Conservation (phyloP, 1,140 invertebrate species). For the Nasonia vitripennis region DNA sequence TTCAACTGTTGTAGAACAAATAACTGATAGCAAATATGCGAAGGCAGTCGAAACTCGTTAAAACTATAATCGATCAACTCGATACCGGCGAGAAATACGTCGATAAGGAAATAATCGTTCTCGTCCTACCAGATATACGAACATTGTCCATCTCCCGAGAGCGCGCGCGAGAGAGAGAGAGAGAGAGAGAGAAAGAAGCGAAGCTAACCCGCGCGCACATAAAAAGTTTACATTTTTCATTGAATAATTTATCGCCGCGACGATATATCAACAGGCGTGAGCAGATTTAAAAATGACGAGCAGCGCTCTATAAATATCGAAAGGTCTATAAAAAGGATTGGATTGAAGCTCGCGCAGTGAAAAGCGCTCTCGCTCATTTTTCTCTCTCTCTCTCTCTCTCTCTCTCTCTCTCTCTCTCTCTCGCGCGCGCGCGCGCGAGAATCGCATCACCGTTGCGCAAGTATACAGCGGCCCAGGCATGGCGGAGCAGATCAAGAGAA, state of each 20-base stretch:
- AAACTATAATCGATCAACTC: no score
- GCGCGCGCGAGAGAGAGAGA: neutral
- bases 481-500: neutral
- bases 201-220: neutral
- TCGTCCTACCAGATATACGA: neutral
- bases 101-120: neutral
- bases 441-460: neutral
- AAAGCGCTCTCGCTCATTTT: constrained; percentile 45
- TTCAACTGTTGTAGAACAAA: neutral
- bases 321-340: constrained; percentile 53
- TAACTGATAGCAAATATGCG: no score
- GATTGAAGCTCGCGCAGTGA: constrained; percentile 37
- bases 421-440: neutral
- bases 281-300: constrained; percentile 42
- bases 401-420: neutral
- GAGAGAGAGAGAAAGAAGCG: neutral
- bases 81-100: no score
- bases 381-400: neutral
- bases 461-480: no score
- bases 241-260: constrained; percentile 40
- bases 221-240: constrained; percentile 40
- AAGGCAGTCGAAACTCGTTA: no score
- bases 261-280: constrained; percentile 44
- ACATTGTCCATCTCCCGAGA: neutral
- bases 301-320: constrained; percentile 48